Percentiles rank a stretch among this genome's conserved stretches.
Evolutionary conservation across 2,888 invertebrate genomes (phyloP).

Genomic region (Kryphioiulus occultus): DNA sequence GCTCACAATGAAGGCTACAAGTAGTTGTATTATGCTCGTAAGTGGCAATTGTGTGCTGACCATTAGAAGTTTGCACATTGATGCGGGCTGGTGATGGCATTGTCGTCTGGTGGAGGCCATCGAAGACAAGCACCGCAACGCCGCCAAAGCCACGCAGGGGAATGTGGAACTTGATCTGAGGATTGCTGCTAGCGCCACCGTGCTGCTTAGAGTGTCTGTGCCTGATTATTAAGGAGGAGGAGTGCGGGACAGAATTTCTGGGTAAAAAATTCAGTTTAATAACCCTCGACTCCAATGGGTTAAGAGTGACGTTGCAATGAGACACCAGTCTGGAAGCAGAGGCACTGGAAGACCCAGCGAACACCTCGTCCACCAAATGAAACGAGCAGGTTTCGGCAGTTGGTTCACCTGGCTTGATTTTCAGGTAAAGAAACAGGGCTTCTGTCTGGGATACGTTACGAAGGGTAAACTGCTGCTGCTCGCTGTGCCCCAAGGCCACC

Average conservation of each 20-base stretch:
- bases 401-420: background rate
- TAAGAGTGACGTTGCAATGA: background rate
- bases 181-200: background rate
- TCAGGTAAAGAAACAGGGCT: background rate
- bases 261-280: background rate
- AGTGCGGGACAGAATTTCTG: background rate
- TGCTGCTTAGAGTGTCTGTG: background rate
- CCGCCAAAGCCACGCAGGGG: constrained; percentile 29
- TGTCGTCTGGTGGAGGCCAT: background rate
- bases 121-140: background rate
- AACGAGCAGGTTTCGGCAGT: background rate
- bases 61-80: background rate
- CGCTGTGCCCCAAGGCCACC: background rate
- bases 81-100: background rate
- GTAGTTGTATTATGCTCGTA: background rate
- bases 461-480: background rate
- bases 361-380: background rate
- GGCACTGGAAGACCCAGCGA: background rate
- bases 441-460: background rate
- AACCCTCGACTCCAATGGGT: background rate
- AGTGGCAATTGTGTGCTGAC: background rate
- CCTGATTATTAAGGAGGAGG: background rate
- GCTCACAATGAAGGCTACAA: background rate
- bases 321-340: background rate
- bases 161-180: background rate